These are phyloP conservation scores for Zophobas morio DNA, from an alignment of 1,140 invertebrate species.

Conservation along the genomic window DNA sequence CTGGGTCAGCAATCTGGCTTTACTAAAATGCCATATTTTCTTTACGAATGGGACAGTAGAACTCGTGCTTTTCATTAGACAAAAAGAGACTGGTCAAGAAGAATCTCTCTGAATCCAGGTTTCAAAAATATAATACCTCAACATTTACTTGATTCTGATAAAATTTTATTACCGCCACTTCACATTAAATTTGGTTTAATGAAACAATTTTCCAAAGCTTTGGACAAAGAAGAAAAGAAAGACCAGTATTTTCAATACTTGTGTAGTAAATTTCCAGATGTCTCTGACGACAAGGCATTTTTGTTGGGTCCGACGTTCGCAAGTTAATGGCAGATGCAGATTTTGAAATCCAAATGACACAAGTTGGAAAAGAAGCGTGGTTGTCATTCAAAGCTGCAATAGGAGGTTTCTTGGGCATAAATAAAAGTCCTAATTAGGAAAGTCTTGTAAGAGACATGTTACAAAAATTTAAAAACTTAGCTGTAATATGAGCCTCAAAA, in stretches of 20 bases:
- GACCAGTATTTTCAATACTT: background rate
- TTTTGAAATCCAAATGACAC: no score
- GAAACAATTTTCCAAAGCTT: background rate
- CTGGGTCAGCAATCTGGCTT: background rate
- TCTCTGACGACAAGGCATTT: background rate
- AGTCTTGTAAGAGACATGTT: no score
- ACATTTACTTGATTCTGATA: background rate
- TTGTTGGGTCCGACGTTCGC: no score
- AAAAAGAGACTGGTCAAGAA: background rate
- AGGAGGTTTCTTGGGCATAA: no score
- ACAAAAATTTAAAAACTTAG: no score
- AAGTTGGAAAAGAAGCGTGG: no score
- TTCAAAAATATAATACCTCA: background rate
- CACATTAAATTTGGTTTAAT: background rate
- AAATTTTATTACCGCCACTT: background rate
- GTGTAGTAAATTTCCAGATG: background rate
- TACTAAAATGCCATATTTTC: background rate
- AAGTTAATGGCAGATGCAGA: no score
- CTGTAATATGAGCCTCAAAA: no score
- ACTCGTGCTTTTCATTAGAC: background rate
- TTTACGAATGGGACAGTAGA: background rate
- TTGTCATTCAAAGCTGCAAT: no score
- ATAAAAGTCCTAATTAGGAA: no score
- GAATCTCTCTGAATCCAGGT: background rate
- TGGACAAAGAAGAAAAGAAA: background rate